phyloP scores from a whole-genome alignment of 2,888 invertebrate genomes.

The Teinopalpus imperialis region DNA sequence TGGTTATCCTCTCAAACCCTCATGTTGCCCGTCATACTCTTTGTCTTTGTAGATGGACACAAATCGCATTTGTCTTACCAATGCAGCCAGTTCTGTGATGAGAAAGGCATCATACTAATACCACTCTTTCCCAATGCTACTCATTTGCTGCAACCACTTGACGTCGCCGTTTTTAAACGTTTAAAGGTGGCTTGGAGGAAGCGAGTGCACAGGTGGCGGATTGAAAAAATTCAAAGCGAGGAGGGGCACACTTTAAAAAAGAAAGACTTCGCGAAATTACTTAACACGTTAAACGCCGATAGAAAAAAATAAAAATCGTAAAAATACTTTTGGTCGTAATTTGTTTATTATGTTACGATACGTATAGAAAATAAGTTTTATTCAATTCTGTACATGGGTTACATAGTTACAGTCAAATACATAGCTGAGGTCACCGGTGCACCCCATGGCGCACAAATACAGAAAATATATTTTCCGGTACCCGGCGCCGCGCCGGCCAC shows the following conservation, averaged over 20 bases:
- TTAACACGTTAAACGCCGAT: constrained; percentile 34
- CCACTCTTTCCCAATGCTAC: constrained; percentile 36
- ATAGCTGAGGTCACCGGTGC: constrained; percentile 39
- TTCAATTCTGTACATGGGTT: constrained; percentile 37
- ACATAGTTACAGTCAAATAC: constrained; percentile 38
- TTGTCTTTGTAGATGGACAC: constrained; percentile 44
- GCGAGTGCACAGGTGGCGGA: constrained; percentile 31
- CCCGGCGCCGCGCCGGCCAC: constrained; percentile 38
- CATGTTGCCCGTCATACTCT: constrained; percentile 45
- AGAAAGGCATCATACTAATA: constrained; percentile 28
- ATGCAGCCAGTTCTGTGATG: constrained; percentile 30
- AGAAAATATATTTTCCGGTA: constrained; percentile 39
- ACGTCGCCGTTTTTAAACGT: constrained; percentile 34
- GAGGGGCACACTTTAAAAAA: constrained; percentile 29
- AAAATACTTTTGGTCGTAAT: constrained; percentile 37
- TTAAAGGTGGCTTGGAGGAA: constrained; percentile 33
- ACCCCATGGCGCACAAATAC: constrained; percentile 39
- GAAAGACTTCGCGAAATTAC: constrained; percentile 33
- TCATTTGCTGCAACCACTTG: constrained; percentile 34
- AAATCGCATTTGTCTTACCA: constrained; percentile 24
- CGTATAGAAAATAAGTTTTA: no score
- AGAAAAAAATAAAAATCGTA: constrained; percentile 36
- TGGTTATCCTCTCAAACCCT: constrained; percentile 36
- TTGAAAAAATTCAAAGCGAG: constrained; percentile 26
- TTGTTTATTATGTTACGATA: no score